phyloP scores from a whole-genome alignment of 2,888 invertebrate genomes.

The Nomada ruficornis region DNA sequence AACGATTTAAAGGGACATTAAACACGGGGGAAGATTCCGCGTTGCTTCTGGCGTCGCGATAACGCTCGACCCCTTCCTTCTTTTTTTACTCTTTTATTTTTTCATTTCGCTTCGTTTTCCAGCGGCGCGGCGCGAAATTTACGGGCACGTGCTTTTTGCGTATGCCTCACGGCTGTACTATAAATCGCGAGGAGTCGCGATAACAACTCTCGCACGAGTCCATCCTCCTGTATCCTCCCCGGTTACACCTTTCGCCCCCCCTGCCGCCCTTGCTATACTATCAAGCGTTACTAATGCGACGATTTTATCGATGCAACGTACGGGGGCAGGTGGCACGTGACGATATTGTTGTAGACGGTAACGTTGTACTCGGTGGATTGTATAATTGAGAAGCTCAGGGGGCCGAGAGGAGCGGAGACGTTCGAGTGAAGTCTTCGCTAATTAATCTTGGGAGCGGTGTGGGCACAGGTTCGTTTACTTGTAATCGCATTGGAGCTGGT shows the following conservation, averaged over 20 bases:
- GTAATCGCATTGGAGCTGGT: too few relatives aligned
- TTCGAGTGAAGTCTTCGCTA: too few relatives aligned
- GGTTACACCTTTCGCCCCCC: neutral
- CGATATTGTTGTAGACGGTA: conserved; percentile 56
- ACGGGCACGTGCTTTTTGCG: conserved; percentile 64
- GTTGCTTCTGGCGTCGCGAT: conserved; percentile 8
- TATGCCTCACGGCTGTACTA: conserved; percentile 60
- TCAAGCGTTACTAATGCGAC: conserved; percentile 53
- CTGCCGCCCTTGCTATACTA: conserved; percentile 5
- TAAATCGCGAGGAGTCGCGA: conserved; percentile 64
- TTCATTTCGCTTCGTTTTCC: conserved; percentile 2
- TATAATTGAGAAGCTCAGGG: neutral
- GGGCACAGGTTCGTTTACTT: too few relatives aligned
- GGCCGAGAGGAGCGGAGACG: neutral
- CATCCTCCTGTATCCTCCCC: conserved; percentile 45
- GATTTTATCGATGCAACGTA: conserved; percentile 64
- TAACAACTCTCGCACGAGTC: conserved; percentile 62
- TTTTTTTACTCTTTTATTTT: neutral
- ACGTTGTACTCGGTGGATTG: conserved; percentile 24
- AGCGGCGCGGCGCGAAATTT: conserved; percentile 49
- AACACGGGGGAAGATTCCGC: conserved; percentile 5
- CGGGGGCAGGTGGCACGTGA: conserved; percentile 35
- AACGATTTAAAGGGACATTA: conserved; percentile 38
- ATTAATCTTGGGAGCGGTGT: too few relatives aligned
- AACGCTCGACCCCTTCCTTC: neutral